Percentiles rank a stretch among this genome's conserved stretches.
These are phyloP conservation scores for Ceratina australensis DNA, from an alignment of 1,140 invertebrate genomes.

Conservation along the genomic window DNA sequence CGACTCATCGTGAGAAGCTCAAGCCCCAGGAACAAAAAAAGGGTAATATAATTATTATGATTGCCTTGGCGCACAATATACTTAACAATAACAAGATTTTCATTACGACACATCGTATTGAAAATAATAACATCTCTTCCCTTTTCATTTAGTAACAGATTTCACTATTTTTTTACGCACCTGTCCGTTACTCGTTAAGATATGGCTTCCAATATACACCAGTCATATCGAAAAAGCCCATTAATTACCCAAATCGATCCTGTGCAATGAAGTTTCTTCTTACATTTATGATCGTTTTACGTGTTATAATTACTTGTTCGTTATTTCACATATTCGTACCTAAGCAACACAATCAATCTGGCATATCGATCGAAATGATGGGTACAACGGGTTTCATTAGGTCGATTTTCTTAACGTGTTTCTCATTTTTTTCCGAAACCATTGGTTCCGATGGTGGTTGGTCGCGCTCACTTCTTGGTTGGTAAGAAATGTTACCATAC, in stretches of 20 bases:
- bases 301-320: background rate
- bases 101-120: slow-evolving; percentile 31
- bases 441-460: slow-evolving; percentile 80
- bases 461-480: slow-evolving; percentile 80
- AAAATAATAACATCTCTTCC: slow-evolving; percentile 39
- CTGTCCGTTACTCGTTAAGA: slow-evolving; percentile 43
- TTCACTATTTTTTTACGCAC: slow-evolving; percentile 40
- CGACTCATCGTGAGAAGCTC: slow-evolving; percentile 6
- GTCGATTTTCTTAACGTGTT: slow-evolving; percentile 86
- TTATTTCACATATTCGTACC: slow-evolving; percentile 28
- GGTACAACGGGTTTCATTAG: slow-evolving; percentile 90
- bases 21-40: slow-evolving; percentile 40
- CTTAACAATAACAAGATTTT: slow-evolving; percentile 50
- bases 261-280: slow-evolving; percentile 10
- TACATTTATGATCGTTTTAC: background rate
- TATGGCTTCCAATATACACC: slow-evolving; percentile 39
- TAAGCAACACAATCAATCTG: slow-evolving; percentile 84
- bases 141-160: slow-evolving; percentile 26
- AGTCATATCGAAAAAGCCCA: slow-evolving; percentile 47
- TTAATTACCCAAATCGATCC: slow-evolving; percentile 32
- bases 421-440: slow-evolving; percentile 81
- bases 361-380: slow-evolving; percentile 92
- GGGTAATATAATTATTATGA: slow-evolving; percentile 43
- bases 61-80: slow-evolving; percentile 44
- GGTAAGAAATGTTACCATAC: slow-evolving; percentile 98